Evolutionary conservation across 2,113 vertebrate genomes (phyloP).

Genomic region (Arizona elegans): DNA sequence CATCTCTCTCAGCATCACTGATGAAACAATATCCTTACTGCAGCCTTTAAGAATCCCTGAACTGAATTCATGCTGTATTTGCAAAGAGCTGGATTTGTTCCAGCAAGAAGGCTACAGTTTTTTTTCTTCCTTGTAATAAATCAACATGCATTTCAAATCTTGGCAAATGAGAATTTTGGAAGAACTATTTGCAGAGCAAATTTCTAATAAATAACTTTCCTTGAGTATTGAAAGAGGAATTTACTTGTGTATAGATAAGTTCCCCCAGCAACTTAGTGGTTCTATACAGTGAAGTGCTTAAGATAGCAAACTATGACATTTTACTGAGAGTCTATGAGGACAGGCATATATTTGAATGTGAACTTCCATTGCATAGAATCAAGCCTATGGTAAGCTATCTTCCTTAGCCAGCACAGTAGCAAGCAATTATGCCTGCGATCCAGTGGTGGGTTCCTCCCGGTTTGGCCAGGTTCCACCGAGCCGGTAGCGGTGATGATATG

Average conservation of each 20-base stretch:
- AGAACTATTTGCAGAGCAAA: neutral
- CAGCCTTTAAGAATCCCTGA: constrained; percentile 2
- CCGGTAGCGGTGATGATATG: no score
- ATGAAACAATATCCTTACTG: neutral
- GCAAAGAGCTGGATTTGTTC: neutral
- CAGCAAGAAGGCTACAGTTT: neutral
- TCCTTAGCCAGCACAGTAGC: neutral
- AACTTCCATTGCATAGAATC: neutral
- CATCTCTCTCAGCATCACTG: neutral
- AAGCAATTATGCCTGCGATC: neutral
- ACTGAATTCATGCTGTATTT: constrained; percentile 33
- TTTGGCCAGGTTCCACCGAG: no score
- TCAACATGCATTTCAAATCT: neutral
- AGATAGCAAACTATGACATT: neutral
- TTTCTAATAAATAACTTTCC: neutral
- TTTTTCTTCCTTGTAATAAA: constrained; percentile 7
- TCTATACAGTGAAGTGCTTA: neutral
- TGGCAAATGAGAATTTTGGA: fast-evolving
- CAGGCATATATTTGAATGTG: neutral
- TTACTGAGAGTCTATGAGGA: neutral
- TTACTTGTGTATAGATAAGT: neutral
- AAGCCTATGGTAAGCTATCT: neutral
- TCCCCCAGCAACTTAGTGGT: neutral
- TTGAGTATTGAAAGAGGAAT: neutral
- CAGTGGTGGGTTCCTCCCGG: no score